phyloP scores from a whole-genome alignment of 1,140 invertebrate species.

The Thaumetopoea pityocampa region DNA sequence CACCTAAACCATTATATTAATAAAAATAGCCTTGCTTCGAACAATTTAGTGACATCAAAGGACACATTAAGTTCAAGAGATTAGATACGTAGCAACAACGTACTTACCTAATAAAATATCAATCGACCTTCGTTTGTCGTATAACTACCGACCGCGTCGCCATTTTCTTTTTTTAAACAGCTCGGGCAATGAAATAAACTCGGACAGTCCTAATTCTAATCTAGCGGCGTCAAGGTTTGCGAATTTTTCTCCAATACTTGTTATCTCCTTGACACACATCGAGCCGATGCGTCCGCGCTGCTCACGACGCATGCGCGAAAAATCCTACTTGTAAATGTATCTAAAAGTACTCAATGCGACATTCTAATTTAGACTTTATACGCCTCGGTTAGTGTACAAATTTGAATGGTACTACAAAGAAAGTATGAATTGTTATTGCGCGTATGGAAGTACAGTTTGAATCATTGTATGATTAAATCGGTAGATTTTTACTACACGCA shows the following conservation, averaged over 20 bases:
- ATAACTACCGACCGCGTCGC: constrained; percentile 2
- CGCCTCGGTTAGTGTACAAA: too few relatives aligned
- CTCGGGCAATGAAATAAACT: constrained; percentile 54
- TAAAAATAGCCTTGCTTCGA: too few relatives aligned
- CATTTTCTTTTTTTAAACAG: constrained; percentile 23
- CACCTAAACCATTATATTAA: too few relatives aligned
- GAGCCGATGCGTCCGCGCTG: constrained; percentile 38
- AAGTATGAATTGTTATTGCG: too few relatives aligned
- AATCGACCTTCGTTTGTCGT: constrained; percentile 11
- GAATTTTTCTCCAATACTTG: constrained; percentile 61
- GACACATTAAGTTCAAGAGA: too few relatives aligned
- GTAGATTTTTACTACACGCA: too few relatives aligned
- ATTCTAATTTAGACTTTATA: too few relatives aligned
- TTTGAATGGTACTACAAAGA: too few relatives aligned
- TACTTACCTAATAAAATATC: constrained; percentile 1
- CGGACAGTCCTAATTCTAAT: constrained; percentile 66
- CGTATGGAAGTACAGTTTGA: constrained; percentile 27
- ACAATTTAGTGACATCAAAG: too few relatives aligned
- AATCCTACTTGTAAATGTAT: too few relatives aligned
- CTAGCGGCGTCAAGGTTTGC: constrained; percentile 56
- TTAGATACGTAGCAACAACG: too few relatives aligned
- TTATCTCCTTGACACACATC: constrained; percentile 60
- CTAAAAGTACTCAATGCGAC: too few relatives aligned
- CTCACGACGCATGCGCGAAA: constrained; percentile 31
- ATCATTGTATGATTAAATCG: constrained; percentile 21